Percentiles rank a stretch among this genome's conserved stretches.
Evolutionary conservation across 1,140 invertebrate genomes (phyloP).

Genomic region (Lepidurus couesii): DNA sequence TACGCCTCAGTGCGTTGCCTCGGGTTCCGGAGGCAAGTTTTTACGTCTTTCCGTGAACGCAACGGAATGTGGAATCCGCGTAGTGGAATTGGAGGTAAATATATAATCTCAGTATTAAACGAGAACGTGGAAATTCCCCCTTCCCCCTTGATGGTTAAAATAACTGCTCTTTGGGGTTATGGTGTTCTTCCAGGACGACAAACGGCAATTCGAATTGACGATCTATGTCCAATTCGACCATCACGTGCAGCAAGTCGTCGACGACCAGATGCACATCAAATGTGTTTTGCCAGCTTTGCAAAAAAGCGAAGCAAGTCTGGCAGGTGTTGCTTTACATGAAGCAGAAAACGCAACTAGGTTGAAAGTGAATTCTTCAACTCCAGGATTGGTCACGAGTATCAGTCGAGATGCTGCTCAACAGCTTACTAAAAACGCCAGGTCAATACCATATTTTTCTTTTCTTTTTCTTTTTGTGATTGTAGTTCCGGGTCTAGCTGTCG

Average conservation of each 20-base stretch:
- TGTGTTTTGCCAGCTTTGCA: conserved; percentile 46
- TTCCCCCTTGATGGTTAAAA: neutral
- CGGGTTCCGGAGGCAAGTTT: conserved; percentile 50
- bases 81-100: conserved; percentile 47
- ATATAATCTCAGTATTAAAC: conserved; percentile 31
- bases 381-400: conserved; percentile 22
- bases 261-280: conserved; percentile 56
- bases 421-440: neutral
- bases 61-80: conserved; percentile 58
- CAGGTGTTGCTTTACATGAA: conserved; percentile 20
- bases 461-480: neutral
- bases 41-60: conserved; percentile 55
- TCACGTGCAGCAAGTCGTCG: conserved; percentile 60
- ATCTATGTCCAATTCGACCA: conserved; percentile 64
- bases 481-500: neutral
- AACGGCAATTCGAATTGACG: conserved; percentile 56
- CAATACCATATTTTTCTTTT: neutral
- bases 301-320: conserved; percentile 28
- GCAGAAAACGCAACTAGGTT: conserved; percentile 17
- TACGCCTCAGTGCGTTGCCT: conserved; percentile 51
- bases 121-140: neutral
- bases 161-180: conserved; percentile 24
- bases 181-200: conserved; percentile 41
- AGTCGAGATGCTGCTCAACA: conserved; percentile 26
- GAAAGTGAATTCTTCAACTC: neutral